Percentiles rank a stretch among this genome's conserved stretches.
These are phyloP conservation scores for Drosophila cracens DNA, from an alignment of 2,888 invertebrate species.

Conservation along the genomic window DNA sequence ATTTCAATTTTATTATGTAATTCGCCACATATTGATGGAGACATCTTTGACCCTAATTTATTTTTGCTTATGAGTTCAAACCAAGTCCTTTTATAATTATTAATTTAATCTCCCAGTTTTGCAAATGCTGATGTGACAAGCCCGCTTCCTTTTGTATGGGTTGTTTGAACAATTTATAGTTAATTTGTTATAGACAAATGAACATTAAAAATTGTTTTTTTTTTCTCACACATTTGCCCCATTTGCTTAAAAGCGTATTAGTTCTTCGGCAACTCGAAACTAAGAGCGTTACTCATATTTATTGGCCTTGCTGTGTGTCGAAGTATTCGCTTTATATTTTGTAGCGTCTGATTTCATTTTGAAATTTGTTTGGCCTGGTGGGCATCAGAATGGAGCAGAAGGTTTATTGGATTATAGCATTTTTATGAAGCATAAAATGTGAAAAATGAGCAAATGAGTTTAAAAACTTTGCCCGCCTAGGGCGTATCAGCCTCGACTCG, in stretches of 20 bases:
- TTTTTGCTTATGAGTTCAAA: neutral
- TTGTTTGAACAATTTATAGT: neutral
- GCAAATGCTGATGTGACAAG: neutral
- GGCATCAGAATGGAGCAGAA: conserved; percentile 41
- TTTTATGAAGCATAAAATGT: conserved; percentile 75
- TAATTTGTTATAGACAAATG: neutral
- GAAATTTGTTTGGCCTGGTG: conserved; percentile 40
- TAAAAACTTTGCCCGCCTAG: conserved; percentile 57
- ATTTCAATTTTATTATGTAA: conserved; percentile 8
- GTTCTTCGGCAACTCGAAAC: neutral
- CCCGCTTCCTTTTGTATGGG: neutral
- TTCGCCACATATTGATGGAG: neutral
- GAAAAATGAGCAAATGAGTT: conserved; percentile 72
- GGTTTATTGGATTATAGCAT: conserved; percentile 73
- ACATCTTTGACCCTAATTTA: neutral
- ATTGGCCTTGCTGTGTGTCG: conserved; percentile 43
- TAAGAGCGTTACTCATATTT: conserved; percentile 8
- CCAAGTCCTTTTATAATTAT: neutral
- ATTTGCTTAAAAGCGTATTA: conserved; percentile 12
- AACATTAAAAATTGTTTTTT: neutral
- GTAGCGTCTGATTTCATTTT: conserved; percentile 39
- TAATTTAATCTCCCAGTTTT: neutral
- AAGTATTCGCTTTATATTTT: conserved; percentile 53
- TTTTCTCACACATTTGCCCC: neutral
- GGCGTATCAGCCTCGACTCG: neutral